Percentiles rank a stretch among this genome's conserved stretches.
Conservation (phyloP, 2,888 invertebrate genomes). For the Quadroppia sp. region DNA sequence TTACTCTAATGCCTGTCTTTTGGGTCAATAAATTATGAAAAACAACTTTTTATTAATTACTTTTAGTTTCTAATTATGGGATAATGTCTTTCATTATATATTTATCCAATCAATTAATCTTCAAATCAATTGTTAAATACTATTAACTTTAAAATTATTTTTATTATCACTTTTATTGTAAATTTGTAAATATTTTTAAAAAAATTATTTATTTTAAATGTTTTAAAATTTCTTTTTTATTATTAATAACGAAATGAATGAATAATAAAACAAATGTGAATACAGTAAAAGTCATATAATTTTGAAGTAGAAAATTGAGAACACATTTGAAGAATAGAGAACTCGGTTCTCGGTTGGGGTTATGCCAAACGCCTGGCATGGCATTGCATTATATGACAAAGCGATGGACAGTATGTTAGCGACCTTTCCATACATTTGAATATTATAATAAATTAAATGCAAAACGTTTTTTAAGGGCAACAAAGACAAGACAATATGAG, state of each 20-base stretch:
- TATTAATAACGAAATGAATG: not conserved
- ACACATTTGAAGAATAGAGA: not conserved
- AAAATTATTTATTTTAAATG: no score
- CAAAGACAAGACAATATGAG: slow-evolving; percentile 6
- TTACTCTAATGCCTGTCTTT: slow-evolving; percentile 1
- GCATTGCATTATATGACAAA: slow-evolving; percentile 8
- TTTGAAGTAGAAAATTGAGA: not conserved
- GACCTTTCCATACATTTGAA: not conserved
- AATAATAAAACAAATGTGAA: not conserved
- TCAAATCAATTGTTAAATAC: slow-evolving; percentile 10
- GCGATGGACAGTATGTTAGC: slow-evolving; percentile 27
- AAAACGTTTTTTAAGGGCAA: not conserved
- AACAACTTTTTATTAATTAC: slow-evolving; percentile 24
- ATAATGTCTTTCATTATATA: not conserved
- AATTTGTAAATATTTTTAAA: no score
- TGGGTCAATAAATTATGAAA: slow-evolving; percentile 8
- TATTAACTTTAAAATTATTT: not conserved
- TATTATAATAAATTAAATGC: slow-evolving; percentile 22
- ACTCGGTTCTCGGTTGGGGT: slow-evolving; percentile 23
- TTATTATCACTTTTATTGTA: no score
- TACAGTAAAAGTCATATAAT: not conserved
- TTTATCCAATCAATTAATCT: slow-evolving; percentile 30
- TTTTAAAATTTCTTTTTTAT: no score
- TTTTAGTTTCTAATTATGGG: slow-evolving; percentile 29
- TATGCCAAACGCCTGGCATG: not conserved